Evolutionary conservation across 2,888 invertebrate genomes (phyloP), one percentile per base, ranked within the genome.

Genomic region (Villa cingulata): DNA sequence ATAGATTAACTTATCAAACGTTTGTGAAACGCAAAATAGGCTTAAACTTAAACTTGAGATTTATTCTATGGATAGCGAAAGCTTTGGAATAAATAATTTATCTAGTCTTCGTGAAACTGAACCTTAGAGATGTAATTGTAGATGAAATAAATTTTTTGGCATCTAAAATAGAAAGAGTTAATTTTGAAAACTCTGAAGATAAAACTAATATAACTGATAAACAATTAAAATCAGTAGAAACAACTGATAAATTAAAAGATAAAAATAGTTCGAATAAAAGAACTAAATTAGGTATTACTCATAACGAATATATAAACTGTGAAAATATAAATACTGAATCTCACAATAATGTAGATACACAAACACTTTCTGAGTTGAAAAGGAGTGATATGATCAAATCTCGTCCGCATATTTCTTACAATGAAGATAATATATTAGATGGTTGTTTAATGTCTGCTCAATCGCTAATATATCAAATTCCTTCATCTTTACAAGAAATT

Each of bases 121-220:
- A n/a, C n/a, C n/a, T 56, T 15, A 56, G 63, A 49, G 63, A 65
- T 50, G 59, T 62, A 20, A 57, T 63, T 43, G 51, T 63, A 36
- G 64, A 64, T 52, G 65, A 62, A 52, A 55, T 44, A 27, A 54
- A 58, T 55, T 60, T 58, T 51, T 27, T 55, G 20, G 17, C 49
- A 46, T 55, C 59, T 17, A 36, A 42, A n/a, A 29, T 18, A 34
- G 46, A 41, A 41, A 23, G 36, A 6, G 39, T 36, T 46, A 39
- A 41, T 41, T 32, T 34, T 16, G 23, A 23, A 46, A 34, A 46
- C 39, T n/a, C 43, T 20, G 15, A 16, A 20, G 16, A 20, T 20
- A 34, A 46, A 46, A 46, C 41, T 46, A 37, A 46, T 41, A 27
- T 10, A 23, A 23, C 19, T 37, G 27, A 41, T 16, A 23, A n/a